phyloP scores from a whole-genome alignment of 2,888 invertebrate species.

The Geotrupes spiniger region DNA sequence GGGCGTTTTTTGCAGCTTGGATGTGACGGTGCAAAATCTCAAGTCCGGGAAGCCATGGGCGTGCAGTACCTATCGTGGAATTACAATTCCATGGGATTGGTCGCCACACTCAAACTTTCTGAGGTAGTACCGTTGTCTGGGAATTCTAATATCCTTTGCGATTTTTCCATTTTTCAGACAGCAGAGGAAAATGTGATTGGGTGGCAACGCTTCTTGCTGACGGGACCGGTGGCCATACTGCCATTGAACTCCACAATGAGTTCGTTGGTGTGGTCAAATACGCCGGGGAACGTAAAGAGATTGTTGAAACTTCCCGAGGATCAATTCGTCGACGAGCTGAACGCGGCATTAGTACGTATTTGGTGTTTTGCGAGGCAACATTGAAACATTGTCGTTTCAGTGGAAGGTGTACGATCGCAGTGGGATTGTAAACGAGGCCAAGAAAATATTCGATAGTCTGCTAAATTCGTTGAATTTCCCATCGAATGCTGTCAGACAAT shows the following conservation, averaged over 20 bases:
- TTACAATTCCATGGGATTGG: constrained; percentile 89
- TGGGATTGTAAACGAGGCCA: constrained; percentile 55
- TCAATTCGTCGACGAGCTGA: constrained; percentile 84
- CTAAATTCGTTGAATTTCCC: constrained; percentile 48
- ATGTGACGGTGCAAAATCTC: constrained; percentile 91
- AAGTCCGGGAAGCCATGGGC: constrained; percentile 78
- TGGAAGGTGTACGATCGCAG: constrained; percentile 62
- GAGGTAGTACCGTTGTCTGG: too few relatives aligned
- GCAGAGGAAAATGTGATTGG: constrained; percentile 81
- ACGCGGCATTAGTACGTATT: constrained; percentile 73
- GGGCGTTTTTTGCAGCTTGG: constrained; percentile 75
- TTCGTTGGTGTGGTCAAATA: constrained; percentile 94
- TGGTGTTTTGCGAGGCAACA: neutral
- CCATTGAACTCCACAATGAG: constrained; percentile 64
- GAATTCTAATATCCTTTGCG: neutral
- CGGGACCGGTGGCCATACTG: constrained; percentile 88
- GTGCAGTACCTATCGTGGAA: constrained; percentile 77
- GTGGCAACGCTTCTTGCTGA: constrained; percentile 94
- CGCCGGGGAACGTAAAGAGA: constrained; percentile 68
- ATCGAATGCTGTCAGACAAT: constrained; percentile 43
- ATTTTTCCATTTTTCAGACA: constrained; percentile 51
- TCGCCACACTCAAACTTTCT: constrained; percentile 81
- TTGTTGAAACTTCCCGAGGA: constrained; percentile 68
- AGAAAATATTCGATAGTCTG: constrained; percentile 54
- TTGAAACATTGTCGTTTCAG: constrained; percentile 37